Percentiles rank a stretch among this genome's conserved stretches.
These are phyloP conservation scores for Tenthredo livida DNA, from an alignment of 2,888 invertebrate genomes.

Conservation along the genomic window DNA sequence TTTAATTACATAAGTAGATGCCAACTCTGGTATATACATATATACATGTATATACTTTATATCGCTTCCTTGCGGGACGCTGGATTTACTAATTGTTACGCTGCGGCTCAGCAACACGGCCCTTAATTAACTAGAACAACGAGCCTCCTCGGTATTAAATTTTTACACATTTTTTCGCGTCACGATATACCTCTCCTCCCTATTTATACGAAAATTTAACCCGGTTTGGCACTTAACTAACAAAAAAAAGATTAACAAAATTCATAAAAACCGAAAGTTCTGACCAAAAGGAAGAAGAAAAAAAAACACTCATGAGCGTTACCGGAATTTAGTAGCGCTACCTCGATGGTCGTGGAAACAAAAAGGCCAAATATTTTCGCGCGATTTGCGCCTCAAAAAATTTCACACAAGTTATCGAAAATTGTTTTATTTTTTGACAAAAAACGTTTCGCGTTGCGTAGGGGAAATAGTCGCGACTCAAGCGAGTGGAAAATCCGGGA, in stretches of 20 bases:
- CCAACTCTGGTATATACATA: background rate
- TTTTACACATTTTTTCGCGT: conserved; percentile 6
- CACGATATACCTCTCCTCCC: background rate
- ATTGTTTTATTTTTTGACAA: background rate
- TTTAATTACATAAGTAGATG: conserved; percentile 54
- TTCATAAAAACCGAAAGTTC: background rate
- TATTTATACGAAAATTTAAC: background rate
- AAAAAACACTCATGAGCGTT: too few relatives aligned
- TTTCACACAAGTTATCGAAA: background rate
- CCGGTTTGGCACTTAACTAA: background rate
- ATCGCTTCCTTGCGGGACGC: conserved; percentile 15
- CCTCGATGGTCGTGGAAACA: background rate
- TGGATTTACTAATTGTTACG: conserved; percentile 48
- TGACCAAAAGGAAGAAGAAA: too few relatives aligned
- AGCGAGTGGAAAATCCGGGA: background rate
- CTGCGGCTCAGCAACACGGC: conserved; percentile 26
- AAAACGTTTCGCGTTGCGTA: background rate
- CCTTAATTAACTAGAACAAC: conserved; percentile 48
- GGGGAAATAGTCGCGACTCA: background rate
- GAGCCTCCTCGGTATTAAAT: background rate
- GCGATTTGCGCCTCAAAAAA: background rate
- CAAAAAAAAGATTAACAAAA: background rate
- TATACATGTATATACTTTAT: background rate
- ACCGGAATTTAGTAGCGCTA: background rate
- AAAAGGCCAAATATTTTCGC: background rate